phyloP scores from a whole-genome alignment of 2,113 vertebrate genomes.

The Australoheros scitulus region DNA sequence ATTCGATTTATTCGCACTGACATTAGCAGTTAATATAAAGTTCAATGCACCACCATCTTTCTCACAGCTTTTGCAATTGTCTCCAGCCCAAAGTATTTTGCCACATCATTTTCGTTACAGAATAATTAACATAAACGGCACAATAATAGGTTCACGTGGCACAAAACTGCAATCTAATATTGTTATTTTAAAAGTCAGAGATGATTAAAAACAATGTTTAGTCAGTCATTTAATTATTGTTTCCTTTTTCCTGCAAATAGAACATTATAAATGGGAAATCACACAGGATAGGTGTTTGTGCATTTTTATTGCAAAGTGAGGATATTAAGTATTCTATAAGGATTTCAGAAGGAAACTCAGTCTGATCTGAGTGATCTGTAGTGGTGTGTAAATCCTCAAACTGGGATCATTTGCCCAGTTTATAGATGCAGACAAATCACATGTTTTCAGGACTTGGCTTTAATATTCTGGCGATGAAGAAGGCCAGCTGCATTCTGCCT shows the following conservation, averaged over 20 bases:
- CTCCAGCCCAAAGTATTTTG: neutral
- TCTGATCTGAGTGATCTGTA: neutral
- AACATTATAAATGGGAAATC: constrained; percentile 1
- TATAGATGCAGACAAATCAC: neutral
- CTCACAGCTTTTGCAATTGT: neutral
- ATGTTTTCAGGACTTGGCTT: neutral
- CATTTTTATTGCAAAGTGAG: neutral
- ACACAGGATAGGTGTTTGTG: neutral
- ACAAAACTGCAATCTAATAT: neutral
- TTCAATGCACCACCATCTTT: neutral
- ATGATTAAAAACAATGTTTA: neutral
- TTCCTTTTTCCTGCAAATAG: neutral
- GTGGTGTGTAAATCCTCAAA: neutral
- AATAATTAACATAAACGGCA: neutral
- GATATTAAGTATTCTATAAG: neutral
- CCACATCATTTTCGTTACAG: neutral
- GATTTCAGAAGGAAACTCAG: neutral
- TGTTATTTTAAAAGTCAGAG: neutral
- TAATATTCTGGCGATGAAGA: neutral
- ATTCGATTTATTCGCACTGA: neutral
- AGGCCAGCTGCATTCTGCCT: neutral
- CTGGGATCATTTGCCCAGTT: neutral
- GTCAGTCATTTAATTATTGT: constrained; percentile 4
- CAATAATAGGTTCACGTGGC: neutral
- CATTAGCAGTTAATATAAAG: neutral